These are phyloP conservation scores for Lasioglossum oenotherae DNA, from an alignment of 2,888 invertebrate genomes.

Conservation along the genomic window DNA sequence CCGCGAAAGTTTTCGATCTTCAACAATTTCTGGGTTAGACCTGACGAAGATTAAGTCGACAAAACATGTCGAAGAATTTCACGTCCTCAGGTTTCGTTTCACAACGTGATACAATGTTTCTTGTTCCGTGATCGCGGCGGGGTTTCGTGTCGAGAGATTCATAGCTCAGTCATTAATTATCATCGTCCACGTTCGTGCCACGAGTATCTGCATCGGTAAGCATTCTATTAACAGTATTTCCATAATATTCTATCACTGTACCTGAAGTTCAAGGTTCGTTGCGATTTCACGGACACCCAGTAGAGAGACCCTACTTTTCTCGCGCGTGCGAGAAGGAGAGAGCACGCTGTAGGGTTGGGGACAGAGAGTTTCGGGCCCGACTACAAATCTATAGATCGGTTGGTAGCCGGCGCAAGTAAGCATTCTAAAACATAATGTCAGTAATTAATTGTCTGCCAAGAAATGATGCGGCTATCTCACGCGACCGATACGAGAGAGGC, in stretches of 20 bases:
- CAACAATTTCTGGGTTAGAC: not conserved
- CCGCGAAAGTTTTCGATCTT: not conserved
- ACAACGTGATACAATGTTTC: not conserved
- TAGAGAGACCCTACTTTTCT: slow-evolving; percentile 14
- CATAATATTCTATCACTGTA: not conserved
- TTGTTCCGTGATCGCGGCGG: not conserved
- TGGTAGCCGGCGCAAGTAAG: slow-evolving; percentile 77
- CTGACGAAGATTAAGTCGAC: not conserved
- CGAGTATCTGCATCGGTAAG: not conserved
- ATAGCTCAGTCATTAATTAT: not conserved
- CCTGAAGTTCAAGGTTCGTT: not conserved
- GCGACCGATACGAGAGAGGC: slow-evolving; percentile 73
- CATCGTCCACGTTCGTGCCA: not conserved
- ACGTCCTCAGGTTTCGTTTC: not conserved
- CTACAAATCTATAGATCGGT: slow-evolving; percentile 76
- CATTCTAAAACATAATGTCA: slow-evolving; percentile 80
- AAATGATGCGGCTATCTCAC: slow-evolving; percentile 81
- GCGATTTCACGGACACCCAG: slow-evolving; percentile 22
- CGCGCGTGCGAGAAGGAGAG: slow-evolving; percentile 13
- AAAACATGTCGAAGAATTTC: not conserved
- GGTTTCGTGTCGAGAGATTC: not conserved
- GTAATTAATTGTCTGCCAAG: slow-evolving; percentile 81
- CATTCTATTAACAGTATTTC: not conserved
- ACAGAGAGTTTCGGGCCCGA: slow-evolving; percentile 51
- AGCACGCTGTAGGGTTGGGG: slow-evolving; percentile 39